Base-by-base conservation (phyloP, 2,797 vertebrate species). In the Sphenodon punctatus region DNA sequence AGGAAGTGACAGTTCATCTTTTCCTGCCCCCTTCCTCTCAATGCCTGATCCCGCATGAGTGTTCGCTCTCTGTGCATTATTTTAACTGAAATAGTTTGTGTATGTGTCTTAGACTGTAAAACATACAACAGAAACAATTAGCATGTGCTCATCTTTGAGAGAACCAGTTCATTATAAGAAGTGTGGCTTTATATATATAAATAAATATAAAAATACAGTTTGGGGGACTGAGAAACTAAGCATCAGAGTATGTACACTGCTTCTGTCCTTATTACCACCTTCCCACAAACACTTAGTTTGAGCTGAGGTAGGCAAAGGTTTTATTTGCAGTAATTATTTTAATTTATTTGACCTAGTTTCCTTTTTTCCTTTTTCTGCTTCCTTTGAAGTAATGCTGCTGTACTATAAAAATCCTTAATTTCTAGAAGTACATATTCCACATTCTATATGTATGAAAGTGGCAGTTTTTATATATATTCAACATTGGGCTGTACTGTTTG, bases 221-320 rank as follows among this genome's bases (percentile, higher is more conserved):
- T 67, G 82, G 83, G 74, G 46, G 84, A n/a, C 43, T 23, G 58
- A 65, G 27, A 77, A 86, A 30, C 19, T 43, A 65, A 38, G 59
- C n/a, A n/a, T n/a, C n/a, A 27, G 10, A 78, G 53, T 61, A 78
- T 81, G 45, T 69, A 69, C 53, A 51, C 56, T 42, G 4, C 78
- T 5, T 43, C 25, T 82, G 75, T 72, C 58, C 67, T 68, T 67
- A 58, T 81, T 80, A 67, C 67, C 61, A 30, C 74, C 53, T 65
- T 30, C 51, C 25, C 51, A 41, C 7, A 10, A 12, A 14, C 38
- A 13, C 64, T 80, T 72, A 76, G 60, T 61, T 71, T 64, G 61
- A 66, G 63, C n/a, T n/a, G n/a, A 61, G 78, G 8, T 65, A 69
- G 45, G 72, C 84, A 73, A 59, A 85, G 14, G n/a, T n/a, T n/a